Conservation (phyloP, 2,888 invertebrate species). For the Campaea margaritaria region DNA sequence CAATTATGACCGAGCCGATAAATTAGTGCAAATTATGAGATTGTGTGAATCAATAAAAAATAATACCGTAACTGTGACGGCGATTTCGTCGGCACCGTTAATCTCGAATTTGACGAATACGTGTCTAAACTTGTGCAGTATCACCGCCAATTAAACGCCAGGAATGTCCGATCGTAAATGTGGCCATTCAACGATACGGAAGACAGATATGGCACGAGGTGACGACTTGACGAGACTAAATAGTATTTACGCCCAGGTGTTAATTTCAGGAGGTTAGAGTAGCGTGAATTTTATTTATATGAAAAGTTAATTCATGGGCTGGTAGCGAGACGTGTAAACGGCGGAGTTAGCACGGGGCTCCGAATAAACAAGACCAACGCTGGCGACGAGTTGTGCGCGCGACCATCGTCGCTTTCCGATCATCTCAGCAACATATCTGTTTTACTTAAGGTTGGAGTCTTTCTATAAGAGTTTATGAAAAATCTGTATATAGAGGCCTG, state of each 20-base stretch:
- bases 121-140: conserved; percentile 51
- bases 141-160: conserved; percentile 55
- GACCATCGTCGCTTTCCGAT: too few species aligned
- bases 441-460: too few species aligned
- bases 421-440: too few species aligned
- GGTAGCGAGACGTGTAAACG: conserved; percentile 83
- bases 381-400: conserved; percentile 12
- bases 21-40: conserved; percentile 39
- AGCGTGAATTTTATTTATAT: conserved; percentile 86
- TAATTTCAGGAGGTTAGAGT: conserved; percentile 85
- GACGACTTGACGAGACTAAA: conserved; percentile 77
- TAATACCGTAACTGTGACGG: conserved; percentile 42
- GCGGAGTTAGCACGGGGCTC: conserved; percentile 80
- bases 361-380: conserved; percentile 72
- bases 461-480: too few species aligned
- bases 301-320: conserved; percentile 84
- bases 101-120: conserved; percentile 47
- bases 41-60: conserved; percentile 34
- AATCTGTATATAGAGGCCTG: too few species aligned
- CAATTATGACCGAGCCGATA: conserved; percentile 22
- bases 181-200: conserved; percentile 48
- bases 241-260: conserved; percentile 83
- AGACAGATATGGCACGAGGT: conserved; percentile 70
- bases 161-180: conserved; percentile 56
- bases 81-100: conserved; percentile 46